phyloP scores from a whole-genome alignment of 2,113 vertebrate genomes.

The Gila orcuttii region DNA sequence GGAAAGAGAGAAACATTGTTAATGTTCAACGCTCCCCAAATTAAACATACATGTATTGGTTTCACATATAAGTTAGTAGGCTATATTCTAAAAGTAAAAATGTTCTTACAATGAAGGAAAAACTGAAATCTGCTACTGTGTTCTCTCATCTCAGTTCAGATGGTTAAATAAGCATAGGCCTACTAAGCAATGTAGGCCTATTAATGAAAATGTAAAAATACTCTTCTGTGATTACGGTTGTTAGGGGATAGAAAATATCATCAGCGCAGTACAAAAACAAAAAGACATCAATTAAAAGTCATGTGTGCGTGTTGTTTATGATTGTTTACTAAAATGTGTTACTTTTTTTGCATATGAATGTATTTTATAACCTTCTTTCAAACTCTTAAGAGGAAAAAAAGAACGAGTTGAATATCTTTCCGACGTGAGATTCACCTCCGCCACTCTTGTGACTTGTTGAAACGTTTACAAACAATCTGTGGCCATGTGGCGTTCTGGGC shows the following conservation, averaged over 20 bases:
- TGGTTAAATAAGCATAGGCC: neutral
- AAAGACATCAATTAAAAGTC: neutral
- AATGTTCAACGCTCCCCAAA: neutral
- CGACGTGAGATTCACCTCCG: neutral
- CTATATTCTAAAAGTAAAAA: neutral
- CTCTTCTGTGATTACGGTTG: neutral
- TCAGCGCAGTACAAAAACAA: neutral
- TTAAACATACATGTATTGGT: neutral
- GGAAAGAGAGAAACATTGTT: neutral
- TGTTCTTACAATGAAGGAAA: neutral
- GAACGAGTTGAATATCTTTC: neutral
- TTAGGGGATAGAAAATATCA: neutral
- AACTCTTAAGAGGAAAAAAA: neutral
- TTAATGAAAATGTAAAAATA: neutral
- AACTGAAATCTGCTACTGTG: neutral
- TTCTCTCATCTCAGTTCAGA: too few species aligned
- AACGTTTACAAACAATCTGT: conserved; percentile 57
- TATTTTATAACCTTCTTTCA: neutral
- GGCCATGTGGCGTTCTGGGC: conserved; percentile 47
- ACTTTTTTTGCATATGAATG: neutral
- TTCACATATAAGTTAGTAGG: neutral
- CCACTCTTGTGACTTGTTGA: conserved; percentile 16
- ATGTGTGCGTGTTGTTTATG: neutral
- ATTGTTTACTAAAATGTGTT: neutral
- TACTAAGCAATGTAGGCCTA: neutral